Evolutionary conservation across 2,888 invertebrate species (phyloP), one percentile per base, ranked within the genome.

Genomic region (Nemoura dubitans): DNA sequence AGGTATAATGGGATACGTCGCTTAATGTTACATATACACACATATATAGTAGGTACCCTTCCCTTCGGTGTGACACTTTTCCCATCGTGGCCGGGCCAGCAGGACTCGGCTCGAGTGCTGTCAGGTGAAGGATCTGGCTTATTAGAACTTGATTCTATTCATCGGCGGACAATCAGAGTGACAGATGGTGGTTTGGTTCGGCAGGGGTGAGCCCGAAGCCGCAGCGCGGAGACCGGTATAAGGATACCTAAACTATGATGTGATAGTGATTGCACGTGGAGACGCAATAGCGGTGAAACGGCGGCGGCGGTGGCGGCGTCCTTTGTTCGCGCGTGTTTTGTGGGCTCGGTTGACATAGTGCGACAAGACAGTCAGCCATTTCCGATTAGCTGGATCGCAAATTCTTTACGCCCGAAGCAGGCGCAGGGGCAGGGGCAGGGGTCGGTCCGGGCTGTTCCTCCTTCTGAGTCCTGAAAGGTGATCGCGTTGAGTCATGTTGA

Each of bases 41-140:
- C 25, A 78, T 27, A 78, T 7, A 7, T 21, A 26, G 26, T 83
- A 42, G 14, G 27, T 26, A 83, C 36, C 83, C 83, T 26, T 83
- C 83, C 25, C 29, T 59, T 59, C 59, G 27, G 59, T 76, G 84
- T 84, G 84, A 84, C 84, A 84, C 84, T 84, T 81, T 83, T 76
- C 84, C 84, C 84, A 84, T 43, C 59, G 78, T 16, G 78, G 25
- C 83, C 43, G n/a, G 36, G n/a, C 43, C 36, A n/a, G n/a, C 27
- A 78, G 27, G 26, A 1, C n/a, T 78, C 26, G 2, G 10, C 78
- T 78, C 26, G 36, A 83, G 43, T 30, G 83, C 76, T 84, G 76
- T 84, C 84, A 84, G 84, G 84, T 84, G 84, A 76, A 84, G 84
- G 84, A 84, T 84, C 84, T 76, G 27, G 84, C 84, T 84, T 84